A percentile compares a stretch with the other conserved stretches of the same genome.
phyloP scores from a whole-genome alignment of 2,797 vertebrate species.

The Rousettus madagascariensis region DNA sequence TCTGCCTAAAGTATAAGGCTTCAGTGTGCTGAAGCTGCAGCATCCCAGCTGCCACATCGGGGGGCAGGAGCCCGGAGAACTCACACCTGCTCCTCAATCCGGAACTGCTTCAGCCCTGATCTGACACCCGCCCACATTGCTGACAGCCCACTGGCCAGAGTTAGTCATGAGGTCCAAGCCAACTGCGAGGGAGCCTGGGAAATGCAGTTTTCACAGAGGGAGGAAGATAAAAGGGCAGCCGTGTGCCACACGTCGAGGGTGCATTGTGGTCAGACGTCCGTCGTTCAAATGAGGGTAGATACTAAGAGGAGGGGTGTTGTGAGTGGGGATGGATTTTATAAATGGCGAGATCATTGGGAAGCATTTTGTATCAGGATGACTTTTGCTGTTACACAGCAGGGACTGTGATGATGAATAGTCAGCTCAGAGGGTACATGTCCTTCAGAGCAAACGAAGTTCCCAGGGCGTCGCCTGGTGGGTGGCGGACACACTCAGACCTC shows the following conservation, averaged over 20 bases:
- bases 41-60: neutral
- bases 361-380: neutral
- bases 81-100: neutral
- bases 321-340: neutral
- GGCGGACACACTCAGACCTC: accelerated
- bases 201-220: neutral
- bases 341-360: neutral
- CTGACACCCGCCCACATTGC: accelerated
- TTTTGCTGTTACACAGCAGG: neutral
- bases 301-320: neutral
- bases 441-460: neutral
- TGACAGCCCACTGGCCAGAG: neutral
- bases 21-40: neutral
- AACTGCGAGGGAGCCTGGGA: neutral
- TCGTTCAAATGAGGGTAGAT: neutral
- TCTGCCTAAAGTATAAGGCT: neutral
- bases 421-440: neutral
- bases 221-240: neutral
- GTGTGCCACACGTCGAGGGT: neutral
- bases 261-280: neutral
- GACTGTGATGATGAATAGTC: neutral
- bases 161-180: neutral
- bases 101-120: neutral
- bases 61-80: neutral
- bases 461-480: accelerated